Conservation (phyloP, 2,113 vertebrate species). For the Trichomycterus rosablanca region DNA sequence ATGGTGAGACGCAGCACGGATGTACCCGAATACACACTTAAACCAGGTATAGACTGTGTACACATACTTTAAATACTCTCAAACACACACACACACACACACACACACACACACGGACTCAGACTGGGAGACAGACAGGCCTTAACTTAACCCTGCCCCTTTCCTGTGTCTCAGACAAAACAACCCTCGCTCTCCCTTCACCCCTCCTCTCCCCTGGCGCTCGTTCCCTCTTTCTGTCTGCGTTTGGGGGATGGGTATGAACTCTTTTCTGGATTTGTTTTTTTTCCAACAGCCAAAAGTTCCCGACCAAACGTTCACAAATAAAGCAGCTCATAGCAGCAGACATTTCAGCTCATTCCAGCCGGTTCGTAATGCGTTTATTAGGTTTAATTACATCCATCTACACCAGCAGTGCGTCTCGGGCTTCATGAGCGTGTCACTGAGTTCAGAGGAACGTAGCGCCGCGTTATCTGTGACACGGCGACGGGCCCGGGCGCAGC, state of each 20-base stretch:
- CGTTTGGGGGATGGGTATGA: slow-evolving; percentile 42
- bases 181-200: slow-evolving; percentile 47
- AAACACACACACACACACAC: slow-evolving; percentile 19
- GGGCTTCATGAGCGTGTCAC: neutral
- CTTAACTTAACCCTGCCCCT: slow-evolving; percentile 62
- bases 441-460: neutral
- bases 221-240: slow-evolving; percentile 42
- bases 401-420: too few relatives aligned
- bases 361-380: too few relatives aligned
- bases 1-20: too few relatives aligned
- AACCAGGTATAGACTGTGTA: slow-evolving; percentile 27
- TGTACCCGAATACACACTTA: too few relatives aligned
- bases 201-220: slow-evolving; percentile 37
- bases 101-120: slow-evolving; percentile 35
- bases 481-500: neutral
- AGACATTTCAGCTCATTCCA: too few relatives aligned
- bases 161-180: slow-evolving; percentile 65
- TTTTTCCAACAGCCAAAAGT: slow-evolving; percentile 26
- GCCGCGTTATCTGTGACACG: neutral
- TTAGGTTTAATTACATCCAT: too few relatives aligned
- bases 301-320: slow-evolving; percentile 18
- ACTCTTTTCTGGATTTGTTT: slow-evolving; percentile 34
- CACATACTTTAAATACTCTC: slow-evolving; percentile 41
- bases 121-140: slow-evolving; percentile 52
- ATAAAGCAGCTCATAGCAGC: too few relatives aligned